Evolutionary conservation across 1,140 invertebrate species (phyloP), one percentile per base, ranked within the genome.

Genomic region (Drosophila arizonae): DNA sequence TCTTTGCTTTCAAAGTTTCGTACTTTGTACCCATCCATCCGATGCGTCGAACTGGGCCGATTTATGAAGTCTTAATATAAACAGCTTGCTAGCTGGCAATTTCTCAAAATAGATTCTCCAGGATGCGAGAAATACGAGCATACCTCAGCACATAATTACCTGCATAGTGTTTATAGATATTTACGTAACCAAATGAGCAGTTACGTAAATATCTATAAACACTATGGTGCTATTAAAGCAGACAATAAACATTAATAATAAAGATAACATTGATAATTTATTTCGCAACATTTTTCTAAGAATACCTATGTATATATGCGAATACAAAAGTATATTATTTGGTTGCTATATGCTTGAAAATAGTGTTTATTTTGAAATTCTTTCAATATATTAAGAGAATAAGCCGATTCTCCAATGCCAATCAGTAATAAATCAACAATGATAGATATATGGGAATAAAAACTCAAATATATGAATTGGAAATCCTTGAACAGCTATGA

Each of bases 61-160:
- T 74, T 70, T 56, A 66, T 67, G 67, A 58, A 45, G 39, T 48
- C 48, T 39, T 21, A 62, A 46, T 48, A 52, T 84, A 84, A 84
- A 84, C 76, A 84, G 63, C 69, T 33, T 72, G 60, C 39, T 48
- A 26, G 52, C 48, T 54, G 21, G 48, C 55, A 58, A 30, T 21
- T 64, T 66, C 74, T 70, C 50, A 67, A 76, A 75, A 75, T 76
- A 68, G 61, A 73, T 48, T 48, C 68, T 73, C 82, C 82, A 86
- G 81, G 79, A 86, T 87, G 75, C 78, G 56, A 46, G 26, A 62
- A 60, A 33, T 56, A 50, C 45, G 17, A 62, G 46, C 46, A 61
- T 61, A 65, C 82, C 79, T 87, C 68, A 81, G 43, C 82, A 81
- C 82, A 72, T 87, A 87, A 86, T 86, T 82, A 87, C 68, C 76